Base-by-base conservation (phyloP, 2,113 vertebrate species). In the Riparia riparia region DNA sequence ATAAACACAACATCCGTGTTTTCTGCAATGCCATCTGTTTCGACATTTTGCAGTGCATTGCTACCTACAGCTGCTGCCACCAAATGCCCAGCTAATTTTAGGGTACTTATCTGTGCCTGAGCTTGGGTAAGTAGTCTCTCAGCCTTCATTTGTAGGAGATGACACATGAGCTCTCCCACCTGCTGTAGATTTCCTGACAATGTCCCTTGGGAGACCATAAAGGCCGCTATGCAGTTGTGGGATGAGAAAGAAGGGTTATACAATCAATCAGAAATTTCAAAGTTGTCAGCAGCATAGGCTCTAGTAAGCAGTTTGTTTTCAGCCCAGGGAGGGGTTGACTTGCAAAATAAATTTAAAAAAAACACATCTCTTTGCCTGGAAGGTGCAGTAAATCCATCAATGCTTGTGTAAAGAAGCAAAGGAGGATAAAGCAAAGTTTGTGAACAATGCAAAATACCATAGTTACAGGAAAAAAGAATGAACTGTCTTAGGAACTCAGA, bases 11-110 rank as follows among this genome's bases (percentile, higher is more conserved):
- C 25, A 74, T 34, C 29, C 42, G 0, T 44, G 54, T 85, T 92
- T 93, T 86, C 56, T 93, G 24, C 64, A 32, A 31, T 42, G 71
- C 79, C 95, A 94, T 86, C 95, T 96, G 95, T 93, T 92, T 88
- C 71, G 73, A 12, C 28, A 13, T 92, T 61, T 77, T 60, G 39
- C 68, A 70, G 15, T 19, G 31, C 56, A 81, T 50, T 88, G 56
- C 79, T 71, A 60, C 56, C 9, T 92, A 85, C 95, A 96, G 95
- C 90, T 96, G 95, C 95, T 94, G 64, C 68, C 90, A 82, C 92
- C 90, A 97, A 97, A 93, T 91, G 85, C 79, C 90, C 71, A 37
- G 89, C 87, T 96, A 94, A 96, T 96, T 97, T 96, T 96, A 95
- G 93, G 87, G 53, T 88, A 34, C 51, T 88, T 63, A 56, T 92